Base-by-base conservation (phyloP, 2,113 vertebrate species). In the Forbesichthys agassizii region DNA sequence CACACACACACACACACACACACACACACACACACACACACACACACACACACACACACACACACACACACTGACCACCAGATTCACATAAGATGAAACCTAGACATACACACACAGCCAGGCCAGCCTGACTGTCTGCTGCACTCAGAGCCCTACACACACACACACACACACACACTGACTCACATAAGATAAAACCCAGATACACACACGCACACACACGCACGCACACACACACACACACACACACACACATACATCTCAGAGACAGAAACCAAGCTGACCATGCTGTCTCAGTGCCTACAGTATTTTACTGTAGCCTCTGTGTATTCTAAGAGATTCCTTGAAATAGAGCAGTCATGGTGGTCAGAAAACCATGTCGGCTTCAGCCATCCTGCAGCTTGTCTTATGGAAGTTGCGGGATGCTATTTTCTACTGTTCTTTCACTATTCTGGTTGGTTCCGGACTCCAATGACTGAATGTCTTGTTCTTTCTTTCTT, bases 41-140 rank as follows among this genome's bases (percentile, higher is more conserved):
- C n/a, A n/a, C n/a, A n/a, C n/a, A n/a, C n/a, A n/a, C n/a, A n/a
- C n/a, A n/a, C n/a, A n/a, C n/a, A n/a, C n/a, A n/a, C n/a, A n/a
- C n/a, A n/a, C n/a, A n/a, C n/a, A n/a, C n/a, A n/a, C n/a, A n/a
- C 20, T 20, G 69, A 68, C 52, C 65, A 67, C 70, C 71, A 61
- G 57, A 55, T 18, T 61, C 58, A 63, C 54, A 64, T n/a, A 63
- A 20, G 48, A 36, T 36, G 33, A 61, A 20, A 36, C 20, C 11
- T 13, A 61, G 6, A 48, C 42, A 68, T 18, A 64, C 36, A 14
- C 46, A 49, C 20, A 51, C 16, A 42, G 27, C 27, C 27, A 27
- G 27, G 27, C 27, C 27, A 27, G 27, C 27, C 27, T 27, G 27
- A 27, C 27, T 42, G 36, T 42, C 36, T 42, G 36, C 36, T 42